Evolutionary conservation across 2,888 invertebrate genomes (phyloP), one percentile per base, ranked within the genome.

Genomic region (Odontocolon sp.): DNA sequence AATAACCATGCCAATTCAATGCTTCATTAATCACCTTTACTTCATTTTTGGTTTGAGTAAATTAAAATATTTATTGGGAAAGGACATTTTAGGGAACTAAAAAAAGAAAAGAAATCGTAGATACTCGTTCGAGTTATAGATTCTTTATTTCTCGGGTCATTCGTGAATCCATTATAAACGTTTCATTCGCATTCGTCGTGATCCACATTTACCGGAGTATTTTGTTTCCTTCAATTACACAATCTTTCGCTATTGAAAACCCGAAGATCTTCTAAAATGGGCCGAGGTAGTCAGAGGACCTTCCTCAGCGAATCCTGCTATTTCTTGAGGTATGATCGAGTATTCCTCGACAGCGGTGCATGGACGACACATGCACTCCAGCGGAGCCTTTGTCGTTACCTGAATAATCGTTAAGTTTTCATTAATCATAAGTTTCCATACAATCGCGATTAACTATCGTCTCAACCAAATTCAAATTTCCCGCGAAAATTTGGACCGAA

Each of bases 331-430:
- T 77, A 97, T 93, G 47, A 97, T 94, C 1, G 96, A 93, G 84
- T 95, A 95, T 91, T 97, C 97, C 88, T 98, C 97, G 3, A 97
- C 94, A 9, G 94, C 95, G 0, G 96, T 96, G 89, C 98, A 98
- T 0, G 98, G 97, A 33, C 98, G 94, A 87, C 98, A 98, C 97
- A 98, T 97, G 87, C 98, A 98, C 89, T 97, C 97, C 63, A 97
- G 90, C 0, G 98, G 98, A 9, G 97, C 97, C 90, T 97, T 96
- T 3, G 97, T 98, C n/a, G 95, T 94, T 1, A 97, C 95, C 96
- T 96, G 85, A 61, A 91, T 87, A 81, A 79, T 76, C 77, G 2
- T 45, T 26, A 79, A 59, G 26, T 56, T 38, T 68, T 38, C 3
- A 2, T 47, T 31, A 16, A 47, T 18, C 6, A 16, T 42, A 18